phyloP scores from a whole-genome alignment of 2,113 vertebrate species.

The Rynchops niger region DNA sequence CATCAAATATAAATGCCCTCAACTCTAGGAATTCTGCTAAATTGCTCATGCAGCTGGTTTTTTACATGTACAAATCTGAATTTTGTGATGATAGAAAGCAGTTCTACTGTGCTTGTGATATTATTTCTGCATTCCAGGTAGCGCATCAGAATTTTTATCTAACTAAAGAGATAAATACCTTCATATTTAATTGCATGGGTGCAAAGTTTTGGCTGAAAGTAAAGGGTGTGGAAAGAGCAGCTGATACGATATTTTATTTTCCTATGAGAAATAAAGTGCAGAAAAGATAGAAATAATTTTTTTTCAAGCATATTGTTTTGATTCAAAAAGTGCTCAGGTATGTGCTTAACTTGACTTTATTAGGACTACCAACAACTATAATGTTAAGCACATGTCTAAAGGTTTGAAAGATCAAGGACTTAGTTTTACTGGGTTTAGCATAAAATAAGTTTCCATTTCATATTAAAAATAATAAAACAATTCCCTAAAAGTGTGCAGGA shows the following conservation, averaged over 20 bases:
- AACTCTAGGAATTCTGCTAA: slow-evolving; percentile 39
- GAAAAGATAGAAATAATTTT: background rate
- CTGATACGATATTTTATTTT: background rate
- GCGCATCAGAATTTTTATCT: background rate
- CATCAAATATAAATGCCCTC: slow-evolving; percentile 27
- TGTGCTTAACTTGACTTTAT: background rate
- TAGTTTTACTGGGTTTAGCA: background rate
- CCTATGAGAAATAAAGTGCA: background rate
- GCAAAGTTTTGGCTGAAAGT: slow-evolving; percentile 8
- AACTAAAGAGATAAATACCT: background rate
- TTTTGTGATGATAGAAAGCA: slow-evolving; percentile 2
- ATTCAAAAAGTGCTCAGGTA: background rate
- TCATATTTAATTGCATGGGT: background rate
- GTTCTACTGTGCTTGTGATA: background rate
- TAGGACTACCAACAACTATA: background rate
- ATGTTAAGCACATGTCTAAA: background rate
- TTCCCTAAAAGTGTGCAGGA: background rate
- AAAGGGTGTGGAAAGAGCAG: background rate
- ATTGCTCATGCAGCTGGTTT: slow-evolving; percentile 51
- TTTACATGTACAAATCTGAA: slow-evolving; percentile 25
- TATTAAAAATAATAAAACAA: background rate
- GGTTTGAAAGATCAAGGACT: background rate
- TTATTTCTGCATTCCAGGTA: slow-evolving; percentile 31
- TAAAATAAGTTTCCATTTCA: slow-evolving; percentile 26
- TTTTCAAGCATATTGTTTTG: background rate